Evolutionary conservation across 2,888 invertebrate species (phyloP).

Genomic region (Lithosia quadra): DNA sequence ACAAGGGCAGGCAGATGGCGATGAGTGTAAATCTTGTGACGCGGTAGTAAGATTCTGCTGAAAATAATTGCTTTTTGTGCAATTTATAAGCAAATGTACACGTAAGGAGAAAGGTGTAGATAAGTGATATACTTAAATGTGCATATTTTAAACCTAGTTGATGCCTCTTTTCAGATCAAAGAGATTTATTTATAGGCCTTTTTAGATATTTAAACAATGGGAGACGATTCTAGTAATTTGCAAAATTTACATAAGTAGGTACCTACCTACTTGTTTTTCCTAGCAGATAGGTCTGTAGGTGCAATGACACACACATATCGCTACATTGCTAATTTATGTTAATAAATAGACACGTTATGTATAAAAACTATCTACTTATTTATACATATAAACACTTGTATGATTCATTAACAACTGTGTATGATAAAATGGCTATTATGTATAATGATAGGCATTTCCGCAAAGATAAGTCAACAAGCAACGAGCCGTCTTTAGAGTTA

Average conservation of each 20-base stretch:
- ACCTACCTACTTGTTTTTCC: no score
- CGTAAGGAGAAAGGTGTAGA: no score
- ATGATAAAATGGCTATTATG: background rate
- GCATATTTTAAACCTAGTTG: no score
- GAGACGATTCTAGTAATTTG: no score
- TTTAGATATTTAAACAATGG: no score
- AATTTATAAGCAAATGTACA: background rate
- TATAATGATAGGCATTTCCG: background rate
- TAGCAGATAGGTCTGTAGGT: background rate
- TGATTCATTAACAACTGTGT: background rate
- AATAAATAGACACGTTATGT: background rate
- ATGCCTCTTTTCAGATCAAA: no score
- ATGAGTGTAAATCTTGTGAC: background rate
- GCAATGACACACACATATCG: background rate
- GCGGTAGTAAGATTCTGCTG: background rate
- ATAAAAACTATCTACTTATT: background rate
- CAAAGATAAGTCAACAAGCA: background rate
- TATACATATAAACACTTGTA: background rate
- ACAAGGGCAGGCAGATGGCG: conserved; percentile 1
- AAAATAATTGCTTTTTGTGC: background rate
- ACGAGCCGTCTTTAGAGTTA: background rate
- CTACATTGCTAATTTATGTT: no score
- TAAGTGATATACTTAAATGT: no score
- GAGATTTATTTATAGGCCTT: no score
- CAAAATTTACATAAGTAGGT: no score